Percentiles rank a stretch among this genome's conserved stretches.
Conservation (phyloP, 2,113 vertebrate genomes). For the Triplophysa siluroides region DNA sequence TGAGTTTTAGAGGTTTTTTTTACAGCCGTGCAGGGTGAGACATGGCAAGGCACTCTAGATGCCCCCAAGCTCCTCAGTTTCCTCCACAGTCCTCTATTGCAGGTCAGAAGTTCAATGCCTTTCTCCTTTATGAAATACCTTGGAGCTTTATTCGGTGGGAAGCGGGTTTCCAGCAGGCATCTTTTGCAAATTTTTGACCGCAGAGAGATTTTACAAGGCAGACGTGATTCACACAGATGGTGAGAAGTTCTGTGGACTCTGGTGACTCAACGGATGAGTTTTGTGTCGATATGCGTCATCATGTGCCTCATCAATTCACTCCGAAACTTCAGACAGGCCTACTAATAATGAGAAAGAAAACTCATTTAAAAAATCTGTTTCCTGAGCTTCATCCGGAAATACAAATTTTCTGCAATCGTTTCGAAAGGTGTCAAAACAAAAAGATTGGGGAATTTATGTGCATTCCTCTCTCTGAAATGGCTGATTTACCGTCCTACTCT, state of each 20-base stretch:
- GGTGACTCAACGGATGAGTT: constrained; percentile 73
- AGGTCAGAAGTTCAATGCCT: constrained; percentile 82
- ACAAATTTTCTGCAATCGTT: neutral
- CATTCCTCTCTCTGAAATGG: neutral
- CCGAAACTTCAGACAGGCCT: constrained; percentile 24
- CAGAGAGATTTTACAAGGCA: constrained; percentile 42
- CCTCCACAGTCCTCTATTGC: constrained; percentile 69
- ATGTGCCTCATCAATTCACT: constrained; percentile 3
- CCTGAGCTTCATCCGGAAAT: neutral
- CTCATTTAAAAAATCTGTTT: neutral
- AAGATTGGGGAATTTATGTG: neutral
- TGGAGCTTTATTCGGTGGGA: constrained; percentile 60
- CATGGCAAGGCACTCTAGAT: constrained; percentile 69
- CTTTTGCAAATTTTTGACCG: constrained; percentile 15
- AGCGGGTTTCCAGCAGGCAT: constrained; percentile 22
- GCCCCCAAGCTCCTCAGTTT: constrained; percentile 72
- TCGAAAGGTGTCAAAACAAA: neutral
- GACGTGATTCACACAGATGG: constrained; percentile 72
- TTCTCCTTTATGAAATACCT: constrained; percentile 63
- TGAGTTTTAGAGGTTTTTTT: constrained; percentile 71
- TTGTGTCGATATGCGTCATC: constrained; percentile 73
- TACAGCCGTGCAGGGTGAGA: constrained; percentile 72
- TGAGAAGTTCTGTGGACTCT: constrained; percentile 69
- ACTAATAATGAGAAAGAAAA: constrained; percentile 18
- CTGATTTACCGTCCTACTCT: neutral